Evolutionary conservation across 92 coral and sea anemone genomes (phyloP).

Genomic region (Palythoa grandis): DNA sequence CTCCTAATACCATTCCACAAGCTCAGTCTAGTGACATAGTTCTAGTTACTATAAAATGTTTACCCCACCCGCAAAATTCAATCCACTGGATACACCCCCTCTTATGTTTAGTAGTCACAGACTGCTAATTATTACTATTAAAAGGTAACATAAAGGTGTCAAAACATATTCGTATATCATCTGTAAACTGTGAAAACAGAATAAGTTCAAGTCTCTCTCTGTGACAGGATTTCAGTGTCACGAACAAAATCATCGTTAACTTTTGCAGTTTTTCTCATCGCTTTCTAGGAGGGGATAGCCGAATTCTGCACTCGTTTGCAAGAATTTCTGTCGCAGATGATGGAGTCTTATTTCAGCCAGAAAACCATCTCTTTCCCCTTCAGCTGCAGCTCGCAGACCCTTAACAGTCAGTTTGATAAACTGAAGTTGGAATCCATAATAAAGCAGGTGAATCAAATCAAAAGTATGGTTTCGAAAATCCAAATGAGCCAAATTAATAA

Average conservation of each 20-base stretch:
- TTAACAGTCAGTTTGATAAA: background rate
- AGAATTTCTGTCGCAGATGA: slow-evolving; percentile 17
- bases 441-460: background rate
- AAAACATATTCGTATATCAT: too few relatives aligned
- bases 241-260: too few relatives aligned
- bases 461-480: too few relatives aligned
- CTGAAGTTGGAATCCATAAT: background rate
- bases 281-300: background rate
- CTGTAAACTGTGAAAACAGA: background rate
- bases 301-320: background rate
- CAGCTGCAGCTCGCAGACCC: background rate
- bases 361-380: background rate
- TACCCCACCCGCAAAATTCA: too few relatives aligned
- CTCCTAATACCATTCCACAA: too few relatives aligned
- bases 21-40: too few relatives aligned
- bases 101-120: too few relatives aligned
- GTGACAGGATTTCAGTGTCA: background rate
- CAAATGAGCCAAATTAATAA: too few relatives aligned
- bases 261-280: background rate
- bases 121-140: too few relatives aligned
- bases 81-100: too few relatives aligned
- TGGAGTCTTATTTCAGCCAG: slow-evolving; percentile 27
- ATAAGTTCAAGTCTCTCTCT: background rate
- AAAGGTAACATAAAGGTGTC: too few relatives aligned
- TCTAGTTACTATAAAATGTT: too few relatives aligned